phyloP scores from a whole-genome alignment of 1,140 invertebrate genomes.

The Stenopsyche tienmushanensis region DNA sequence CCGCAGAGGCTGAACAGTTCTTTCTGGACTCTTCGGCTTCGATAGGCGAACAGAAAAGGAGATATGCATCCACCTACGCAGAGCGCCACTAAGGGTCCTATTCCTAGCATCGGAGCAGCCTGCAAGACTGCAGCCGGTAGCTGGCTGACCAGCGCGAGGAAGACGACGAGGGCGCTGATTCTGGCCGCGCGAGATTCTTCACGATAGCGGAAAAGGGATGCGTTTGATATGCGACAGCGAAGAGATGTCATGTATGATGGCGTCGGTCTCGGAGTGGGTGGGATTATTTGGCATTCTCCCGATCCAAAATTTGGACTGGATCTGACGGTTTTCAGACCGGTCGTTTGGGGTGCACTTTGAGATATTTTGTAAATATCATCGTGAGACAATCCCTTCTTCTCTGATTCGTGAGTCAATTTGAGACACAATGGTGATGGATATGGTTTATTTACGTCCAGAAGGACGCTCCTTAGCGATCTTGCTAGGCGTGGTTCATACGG shows the following conservation, averaged over 20 bases:
- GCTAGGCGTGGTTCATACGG: slow-evolving; percentile 28
- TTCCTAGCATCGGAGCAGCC: slow-evolving; percentile 47
- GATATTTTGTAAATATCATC: slow-evolving; percentile 36
- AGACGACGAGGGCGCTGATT: slow-evolving; percentile 68
- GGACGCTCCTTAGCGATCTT: slow-evolving; percentile 29
- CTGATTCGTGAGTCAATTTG: slow-evolving; percentile 32
- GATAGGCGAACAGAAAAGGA: slow-evolving; percentile 76
- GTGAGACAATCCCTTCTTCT: slow-evolving; percentile 31
- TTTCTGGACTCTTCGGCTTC: slow-evolving; percentile 72
- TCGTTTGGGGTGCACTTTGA: slow-evolving; percentile 3
- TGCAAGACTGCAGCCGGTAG: slow-evolving; percentile 57
- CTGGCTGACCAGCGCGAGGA: slow-evolving; percentile 72
- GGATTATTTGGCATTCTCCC: slow-evolving; percentile 49
- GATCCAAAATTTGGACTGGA: slow-evolving; percentile 42
- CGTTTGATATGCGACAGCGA: slow-evolving; percentile 76
- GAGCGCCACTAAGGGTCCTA: slow-evolving; percentile 64
- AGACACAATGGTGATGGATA: slow-evolving; percentile 32
- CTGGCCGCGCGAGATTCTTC: slow-evolving; percentile 80
- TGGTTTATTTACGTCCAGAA: slow-evolving; percentile 30
- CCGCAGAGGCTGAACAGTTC: slow-evolving; percentile 58
- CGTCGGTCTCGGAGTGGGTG: slow-evolving; percentile 47
- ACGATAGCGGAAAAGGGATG: slow-evolving; percentile 77
- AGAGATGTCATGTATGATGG: slow-evolving; percentile 68
- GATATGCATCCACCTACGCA: slow-evolving; percentile 69
- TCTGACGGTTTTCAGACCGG: slow-evolving; percentile 31